Conservation (phyloP, 2,797 vertebrate genomes). For the Leptatherina wallacei region DNA sequence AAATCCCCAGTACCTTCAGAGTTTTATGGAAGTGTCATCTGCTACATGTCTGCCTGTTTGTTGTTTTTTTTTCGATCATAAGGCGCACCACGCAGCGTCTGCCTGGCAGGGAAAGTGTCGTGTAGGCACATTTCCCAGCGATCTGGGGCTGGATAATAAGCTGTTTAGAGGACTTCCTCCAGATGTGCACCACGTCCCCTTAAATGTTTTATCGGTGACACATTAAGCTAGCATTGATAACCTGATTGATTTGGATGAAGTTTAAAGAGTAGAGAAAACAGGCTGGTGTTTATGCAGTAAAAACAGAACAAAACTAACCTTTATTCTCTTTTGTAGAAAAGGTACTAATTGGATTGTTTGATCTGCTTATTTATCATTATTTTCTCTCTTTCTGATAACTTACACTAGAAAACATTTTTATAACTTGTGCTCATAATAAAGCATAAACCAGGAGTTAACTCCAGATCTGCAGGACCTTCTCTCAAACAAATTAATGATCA, state of each 20-base stretch:
- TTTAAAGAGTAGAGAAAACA: neutral
- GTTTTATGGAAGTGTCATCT: conserved; percentile 24
- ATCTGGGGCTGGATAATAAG: conserved; percentile 47
- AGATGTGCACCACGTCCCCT: conserved; percentile 41
- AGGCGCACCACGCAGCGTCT: neutral
- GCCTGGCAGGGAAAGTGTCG: conserved; percentile 33
- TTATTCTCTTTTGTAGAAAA: neutral
- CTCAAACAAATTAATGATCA: no score
- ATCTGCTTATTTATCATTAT: no score
- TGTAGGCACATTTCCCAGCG: conserved; percentile 45
- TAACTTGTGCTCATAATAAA: no score
- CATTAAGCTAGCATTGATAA: neutral
- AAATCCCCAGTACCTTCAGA: conserved; percentile 11
- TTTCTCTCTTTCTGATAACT: no score
- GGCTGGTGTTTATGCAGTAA: neutral
- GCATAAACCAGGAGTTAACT: no score
- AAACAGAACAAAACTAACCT: neutral
- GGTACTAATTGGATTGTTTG: no score
- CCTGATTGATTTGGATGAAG: conserved; percentile 2
- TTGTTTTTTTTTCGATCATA: conserved; percentile 47
- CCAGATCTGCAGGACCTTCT: no score
- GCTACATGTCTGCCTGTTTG: conserved; percentile 31
- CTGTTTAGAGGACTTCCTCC: conserved; percentile 50
- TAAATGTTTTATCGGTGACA: neutral
- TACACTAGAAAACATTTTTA: no score